These are phyloP conservation scores for Manis pentadactyla DNA, from an alignment of 2,797 vertebrate genomes.

Conservation along the genomic window DNA sequence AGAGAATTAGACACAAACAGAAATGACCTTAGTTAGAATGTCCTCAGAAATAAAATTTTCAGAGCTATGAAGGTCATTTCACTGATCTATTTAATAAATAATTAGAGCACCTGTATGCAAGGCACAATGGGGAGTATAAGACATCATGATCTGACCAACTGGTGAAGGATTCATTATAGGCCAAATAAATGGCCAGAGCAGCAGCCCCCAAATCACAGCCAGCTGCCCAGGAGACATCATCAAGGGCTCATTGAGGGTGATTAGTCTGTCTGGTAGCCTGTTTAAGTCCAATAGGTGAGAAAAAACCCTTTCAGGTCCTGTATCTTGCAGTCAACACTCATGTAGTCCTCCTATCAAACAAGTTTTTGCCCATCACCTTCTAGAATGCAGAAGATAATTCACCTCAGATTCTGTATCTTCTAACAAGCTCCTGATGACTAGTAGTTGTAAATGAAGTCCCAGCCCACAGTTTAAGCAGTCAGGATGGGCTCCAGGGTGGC, in stretches of 20 bases:
- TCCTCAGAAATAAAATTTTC: constrained; percentile 16
- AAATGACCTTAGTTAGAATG: neutral
- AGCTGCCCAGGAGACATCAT: neutral
- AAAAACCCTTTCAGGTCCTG: neutral
- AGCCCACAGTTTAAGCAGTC: neutral
- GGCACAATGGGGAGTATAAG: neutral
- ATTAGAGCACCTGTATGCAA: constrained; percentile 42
- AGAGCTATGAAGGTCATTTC: neutral
- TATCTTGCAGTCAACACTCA: neutral
- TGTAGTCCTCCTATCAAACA: neutral
- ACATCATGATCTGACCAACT: neutral
- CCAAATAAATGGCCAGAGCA: neutral
- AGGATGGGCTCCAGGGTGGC: neutral
- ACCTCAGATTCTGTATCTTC: neutral
- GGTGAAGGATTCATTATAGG: neutral
- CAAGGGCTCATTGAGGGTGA: neutral
- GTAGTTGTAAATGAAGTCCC: neutral
- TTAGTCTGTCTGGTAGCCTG: neutral
- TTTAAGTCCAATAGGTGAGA: neutral
- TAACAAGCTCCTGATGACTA: neutral
- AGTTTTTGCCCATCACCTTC: neutral
- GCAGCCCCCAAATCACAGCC: neutral
- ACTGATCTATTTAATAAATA: neutral
- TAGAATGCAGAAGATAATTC: neutral
- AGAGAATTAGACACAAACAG: constrained; percentile 14